Evolutionary conservation across 2,888 invertebrate genomes (phyloP).

Genomic region (Acrobasis suavella): DNA sequence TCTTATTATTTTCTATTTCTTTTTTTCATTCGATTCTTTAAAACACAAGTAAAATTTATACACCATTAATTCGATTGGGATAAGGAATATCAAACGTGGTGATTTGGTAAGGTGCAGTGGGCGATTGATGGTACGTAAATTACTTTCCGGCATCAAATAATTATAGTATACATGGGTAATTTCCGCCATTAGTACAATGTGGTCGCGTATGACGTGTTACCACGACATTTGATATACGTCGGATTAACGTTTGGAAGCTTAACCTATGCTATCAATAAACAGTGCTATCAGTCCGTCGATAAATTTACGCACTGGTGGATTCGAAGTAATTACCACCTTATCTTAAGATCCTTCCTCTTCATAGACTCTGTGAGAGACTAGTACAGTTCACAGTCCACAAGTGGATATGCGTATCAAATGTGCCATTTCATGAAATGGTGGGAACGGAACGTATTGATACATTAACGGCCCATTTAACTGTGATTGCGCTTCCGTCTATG

Average conservation of each 20-base stretch:
- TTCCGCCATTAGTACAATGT: conserved; percentile 10
- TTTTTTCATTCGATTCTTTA: not conserved
- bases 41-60: not conserved
- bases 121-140: conserved; percentile 1
- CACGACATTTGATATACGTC: not conserved
- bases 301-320: conserved; percentile 35
- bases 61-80: not conserved
- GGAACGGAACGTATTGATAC: conserved; percentile 25
- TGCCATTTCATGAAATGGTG: conserved; percentile 2
- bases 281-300: conserved; percentile 31
- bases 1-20: too few species aligned
- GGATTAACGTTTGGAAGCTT: not conserved
- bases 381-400: not conserved
- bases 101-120: not conserved
- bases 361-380: conserved; percentile 13
- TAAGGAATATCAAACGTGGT: not conserved
- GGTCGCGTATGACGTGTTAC: not conserved
- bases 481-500: conserved; percentile 38
- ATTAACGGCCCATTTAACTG: conserved; percentile 40
- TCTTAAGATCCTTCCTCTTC: conserved; percentile 33
- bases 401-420: conserved; percentile 6
- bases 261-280: conserved; percentile 35
- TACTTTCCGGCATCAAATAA: conserved; percentile 10
- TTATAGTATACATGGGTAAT: conserved; percentile 7
- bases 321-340: conserved; percentile 39